Evolutionary conservation across 2,888 invertebrate species (phyloP).

Genomic region (Smittia sp.): DNA sequence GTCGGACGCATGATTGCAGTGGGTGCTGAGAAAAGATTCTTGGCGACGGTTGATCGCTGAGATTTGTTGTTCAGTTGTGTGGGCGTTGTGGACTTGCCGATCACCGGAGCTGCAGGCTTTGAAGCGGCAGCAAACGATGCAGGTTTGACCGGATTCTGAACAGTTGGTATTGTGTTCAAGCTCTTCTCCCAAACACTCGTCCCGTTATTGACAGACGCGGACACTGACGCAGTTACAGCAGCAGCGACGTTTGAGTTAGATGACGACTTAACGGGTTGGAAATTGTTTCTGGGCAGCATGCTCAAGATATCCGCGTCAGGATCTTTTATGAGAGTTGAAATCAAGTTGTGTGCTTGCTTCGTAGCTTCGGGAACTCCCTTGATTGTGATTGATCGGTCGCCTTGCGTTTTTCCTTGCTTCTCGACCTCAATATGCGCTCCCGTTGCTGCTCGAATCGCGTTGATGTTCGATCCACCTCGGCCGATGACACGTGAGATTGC

Average conservation of each 20-base stretch:
- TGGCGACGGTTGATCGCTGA: conserved; percentile 23
- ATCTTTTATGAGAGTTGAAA: conserved; percentile 89
- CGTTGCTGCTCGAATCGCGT: conserved; percentile 93
- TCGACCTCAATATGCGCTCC: conserved; percentile 98
- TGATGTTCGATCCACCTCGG: conserved; percentile 95
- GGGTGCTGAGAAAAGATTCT: conserved; percentile 28
- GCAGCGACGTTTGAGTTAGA: conserved; percentile 32
- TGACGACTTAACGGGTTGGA: conserved; percentile 54
- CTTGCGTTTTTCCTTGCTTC: conserved; percentile 92
- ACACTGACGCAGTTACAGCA: not conserved
- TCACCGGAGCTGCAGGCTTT: not conserved
- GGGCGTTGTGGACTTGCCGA: conserved; percentile 26
- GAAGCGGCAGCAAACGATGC: conserved; percentile 2
- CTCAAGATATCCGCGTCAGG: conserved; percentile 87
- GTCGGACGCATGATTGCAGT: conserved; percentile 23
- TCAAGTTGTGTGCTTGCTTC: conserved; percentile 86
- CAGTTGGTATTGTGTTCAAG: conserved; percentile 19
- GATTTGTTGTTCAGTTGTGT: conserved; percentile 18
- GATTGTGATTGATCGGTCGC: conserved; percentile 91
- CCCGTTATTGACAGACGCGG: conserved; percentile 28
- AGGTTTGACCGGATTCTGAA: conserved; percentile 31
- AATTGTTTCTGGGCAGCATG: conserved; percentile 70
- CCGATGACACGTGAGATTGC: conserved; percentile 97
- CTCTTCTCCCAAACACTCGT: conserved; percentile 42
- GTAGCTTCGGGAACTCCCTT: conserved; percentile 91